Base-by-base conservation (phyloP, 2,797 vertebrate species). In the Taenioides sp. region DNA sequence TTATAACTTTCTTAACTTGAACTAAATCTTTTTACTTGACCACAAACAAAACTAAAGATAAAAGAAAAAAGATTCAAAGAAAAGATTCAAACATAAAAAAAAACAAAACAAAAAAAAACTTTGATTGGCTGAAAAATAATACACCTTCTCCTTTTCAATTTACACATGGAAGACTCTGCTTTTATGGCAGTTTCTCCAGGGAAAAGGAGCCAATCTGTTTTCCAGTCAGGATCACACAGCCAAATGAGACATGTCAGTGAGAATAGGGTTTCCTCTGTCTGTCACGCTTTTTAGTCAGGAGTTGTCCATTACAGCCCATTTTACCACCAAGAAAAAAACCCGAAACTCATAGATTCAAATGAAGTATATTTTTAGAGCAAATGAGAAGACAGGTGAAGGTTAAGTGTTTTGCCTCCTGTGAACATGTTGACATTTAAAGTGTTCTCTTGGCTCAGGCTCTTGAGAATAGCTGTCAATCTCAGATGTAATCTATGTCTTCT, bases 191-290 rank as follows among this genome's bases (percentile, higher is more conserved):
- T 65, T 63, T 60, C 60, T 62, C 20, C n/a, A 16, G 37, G 37
- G 62, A 64, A 25, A 7, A 43, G 22, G 71, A 77, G 60, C 66
- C 74, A 18, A 47, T 69, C 69, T n/a, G 54, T 65, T 47, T 28
- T 31, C 20, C 31, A 37, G 17, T 2, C 18, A 64, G 22, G 60
- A 64, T 64, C 40, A 10, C 34, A 17, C 62, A 43, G 40, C 37
- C 37, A 74, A 50, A 73, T 72, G 74, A 77, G 63, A 75, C 7
- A 0, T 40, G 68, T 71, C 22, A 59, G 50, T 40, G 50, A 14
- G 23, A 20, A 73, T 4, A 47, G 70, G n/a, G 2, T 23, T 55
- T 55, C 54, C 54, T 55, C 22, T 11, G n/a, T 55, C 10, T 12
- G n/a, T 23, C 52, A 54, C 50, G 7, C 9, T 23, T 0, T 55